Evolutionary conservation across 2,797 vertebrate species (phyloP).

Genomic region (Crenichthys baileyi): DNA sequence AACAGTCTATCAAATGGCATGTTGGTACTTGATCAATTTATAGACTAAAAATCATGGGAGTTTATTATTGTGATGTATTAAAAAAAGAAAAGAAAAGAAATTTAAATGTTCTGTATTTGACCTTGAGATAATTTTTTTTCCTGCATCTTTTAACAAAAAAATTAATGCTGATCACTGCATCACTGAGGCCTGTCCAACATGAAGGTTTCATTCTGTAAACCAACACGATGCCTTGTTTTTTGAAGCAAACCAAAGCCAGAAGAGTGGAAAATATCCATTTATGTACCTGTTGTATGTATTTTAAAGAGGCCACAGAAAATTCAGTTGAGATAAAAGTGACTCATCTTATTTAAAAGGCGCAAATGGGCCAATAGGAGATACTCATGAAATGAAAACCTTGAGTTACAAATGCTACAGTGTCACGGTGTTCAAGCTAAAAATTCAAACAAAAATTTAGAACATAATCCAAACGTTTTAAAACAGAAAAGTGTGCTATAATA

Average conservation of each 20-base stretch:
- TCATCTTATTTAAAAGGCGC: no score
- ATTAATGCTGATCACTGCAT: no score
- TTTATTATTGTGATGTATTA: not conserved
- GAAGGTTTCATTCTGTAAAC: no score
- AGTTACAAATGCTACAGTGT: not conserved
- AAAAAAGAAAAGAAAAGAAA: not conserved
- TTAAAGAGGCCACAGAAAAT: no score
- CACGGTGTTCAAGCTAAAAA: no score
- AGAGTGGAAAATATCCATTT: not conserved
- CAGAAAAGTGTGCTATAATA: not conserved
- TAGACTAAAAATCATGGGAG: not conserved
- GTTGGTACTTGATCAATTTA: not conserved
- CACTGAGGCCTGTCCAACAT: no score
- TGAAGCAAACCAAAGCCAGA: not conserved
- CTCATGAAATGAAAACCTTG: not conserved
- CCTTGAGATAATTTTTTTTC: not conserved
- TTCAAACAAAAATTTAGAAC: not conserved
- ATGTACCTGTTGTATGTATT: no score
- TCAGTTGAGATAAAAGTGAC: no score
- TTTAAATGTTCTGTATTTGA: not conserved
- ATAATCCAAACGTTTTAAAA: not conserved
- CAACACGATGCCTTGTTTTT: no score
- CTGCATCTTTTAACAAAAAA: no score
- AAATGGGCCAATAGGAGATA: not conserved
- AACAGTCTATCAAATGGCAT: not conserved